Conservation (phyloP, 2,888 invertebrate species). For the Rhabditophanes sp. region DNA sequence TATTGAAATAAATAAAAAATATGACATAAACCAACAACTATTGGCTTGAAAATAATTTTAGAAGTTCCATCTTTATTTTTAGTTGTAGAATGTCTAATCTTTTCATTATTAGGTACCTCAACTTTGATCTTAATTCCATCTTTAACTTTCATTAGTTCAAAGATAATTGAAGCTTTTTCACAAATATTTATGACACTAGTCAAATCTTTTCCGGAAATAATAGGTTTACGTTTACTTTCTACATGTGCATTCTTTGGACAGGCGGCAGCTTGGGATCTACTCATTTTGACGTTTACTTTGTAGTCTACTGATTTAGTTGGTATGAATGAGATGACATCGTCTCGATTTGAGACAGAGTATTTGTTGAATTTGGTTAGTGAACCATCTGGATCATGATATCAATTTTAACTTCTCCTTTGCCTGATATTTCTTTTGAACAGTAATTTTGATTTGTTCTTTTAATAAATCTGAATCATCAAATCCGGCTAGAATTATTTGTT, state of each 20-base stretch:
- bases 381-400: constrained; percentile 36
- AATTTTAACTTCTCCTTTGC: constrained; percentile 30
- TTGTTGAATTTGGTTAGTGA: constrained; percentile 24
- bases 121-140: constrained; percentile 39
- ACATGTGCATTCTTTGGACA: constrained; percentile 16
- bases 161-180: constrained; percentile 48
- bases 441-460: not conserved
- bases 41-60: constrained; percentile 54
- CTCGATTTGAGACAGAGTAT: constrained; percentile 20
- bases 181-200: constrained; percentile 47
- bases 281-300: constrained; percentile 28
- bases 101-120: constrained; percentile 17
- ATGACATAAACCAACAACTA: constrained; percentile 25
- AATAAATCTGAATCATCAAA: constrained; percentile 18
- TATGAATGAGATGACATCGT: constrained; percentile 34
- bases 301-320: constrained; percentile 37
- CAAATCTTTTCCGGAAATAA: constrained; percentile 49
- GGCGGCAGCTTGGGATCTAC: constrained; percentile 39
- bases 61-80: constrained; percentile 49
- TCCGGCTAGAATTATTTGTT: constrained; percentile 22
- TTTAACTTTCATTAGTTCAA: constrained; percentile 46
- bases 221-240: constrained; percentile 31
- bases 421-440: constrained; percentile 14
- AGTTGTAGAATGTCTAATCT: constrained; percentile 31
- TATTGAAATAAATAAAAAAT: constrained; percentile 40